Evolutionary conservation across 2,888 invertebrate genomes (phyloP).

Genomic region (Apodemia zela): DNA sequence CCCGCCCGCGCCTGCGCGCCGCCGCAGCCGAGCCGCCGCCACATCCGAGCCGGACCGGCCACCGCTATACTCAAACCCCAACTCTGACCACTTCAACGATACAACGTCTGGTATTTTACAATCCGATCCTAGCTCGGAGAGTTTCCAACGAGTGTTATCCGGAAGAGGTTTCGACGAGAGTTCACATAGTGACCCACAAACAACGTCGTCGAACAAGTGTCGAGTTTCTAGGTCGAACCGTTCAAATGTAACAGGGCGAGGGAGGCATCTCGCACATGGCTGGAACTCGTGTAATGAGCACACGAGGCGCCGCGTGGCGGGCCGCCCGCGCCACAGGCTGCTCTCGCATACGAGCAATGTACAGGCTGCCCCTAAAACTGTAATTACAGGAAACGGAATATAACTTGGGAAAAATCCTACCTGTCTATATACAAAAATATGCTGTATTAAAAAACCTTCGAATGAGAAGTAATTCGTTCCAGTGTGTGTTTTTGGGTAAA

Average conservation of each 20-base stretch:
- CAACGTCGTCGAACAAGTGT: background rate
- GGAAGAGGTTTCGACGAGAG: background rate
- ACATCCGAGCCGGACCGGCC: background rate
- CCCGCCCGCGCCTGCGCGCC: slow-evolving; percentile 4
- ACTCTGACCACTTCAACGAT: background rate
- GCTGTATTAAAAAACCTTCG: too few relatives aligned
- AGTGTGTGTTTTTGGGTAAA: too few relatives aligned
- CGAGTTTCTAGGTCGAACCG: background rate
- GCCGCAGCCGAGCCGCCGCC: background rate
- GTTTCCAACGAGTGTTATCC: background rate
- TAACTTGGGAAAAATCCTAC: too few relatives aligned
- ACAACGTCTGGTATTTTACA: background rate
- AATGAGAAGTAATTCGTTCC: too few relatives aligned
- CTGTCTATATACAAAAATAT: too few relatives aligned
- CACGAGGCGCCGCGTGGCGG: too few relatives aligned
- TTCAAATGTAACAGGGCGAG: background rate
- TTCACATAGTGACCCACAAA: background rate
- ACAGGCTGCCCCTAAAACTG: too few relatives aligned
- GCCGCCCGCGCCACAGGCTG: too few relatives aligned
- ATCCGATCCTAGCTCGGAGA: background rate
- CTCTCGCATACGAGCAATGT: too few relatives aligned
- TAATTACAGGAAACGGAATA: too few relatives aligned
- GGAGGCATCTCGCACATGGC: background rate
- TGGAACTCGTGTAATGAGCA: too few relatives aligned
- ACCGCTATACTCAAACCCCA: background rate